Percentiles rank a stretch among this genome's conserved stretches.
These are phyloP conservation scores for Eolophus roseicapilla DNA, from an alignment of 2,113 vertebrate species.

Conservation along the genomic window DNA sequence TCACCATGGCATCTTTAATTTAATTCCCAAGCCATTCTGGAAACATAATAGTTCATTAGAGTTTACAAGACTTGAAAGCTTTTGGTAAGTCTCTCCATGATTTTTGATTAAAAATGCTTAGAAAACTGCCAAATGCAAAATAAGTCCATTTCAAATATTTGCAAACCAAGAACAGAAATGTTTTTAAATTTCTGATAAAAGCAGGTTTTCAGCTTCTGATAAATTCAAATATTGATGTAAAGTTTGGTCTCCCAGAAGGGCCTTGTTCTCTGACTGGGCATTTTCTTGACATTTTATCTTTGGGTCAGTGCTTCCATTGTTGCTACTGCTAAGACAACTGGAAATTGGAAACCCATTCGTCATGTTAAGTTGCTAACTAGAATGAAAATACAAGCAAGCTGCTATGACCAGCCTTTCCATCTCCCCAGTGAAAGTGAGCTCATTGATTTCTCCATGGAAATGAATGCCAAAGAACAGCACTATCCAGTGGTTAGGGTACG, in stretches of 20 bases:
- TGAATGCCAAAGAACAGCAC: not conserved
- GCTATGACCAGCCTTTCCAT: not conserved
- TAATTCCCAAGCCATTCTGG: not conserved
- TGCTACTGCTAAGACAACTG: constrained; percentile 8
- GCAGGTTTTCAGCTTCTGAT: not conserved
- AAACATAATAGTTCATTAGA: not conserved
- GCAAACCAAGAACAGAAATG: not conserved
- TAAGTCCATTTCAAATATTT: not conserved
- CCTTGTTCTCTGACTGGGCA: not conserved
- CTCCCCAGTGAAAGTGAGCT: not conserved
- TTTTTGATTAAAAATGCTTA: not conserved
- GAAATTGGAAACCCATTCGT: constrained; percentile 28
- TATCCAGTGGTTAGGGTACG: not conserved
- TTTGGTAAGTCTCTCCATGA: not conserved
- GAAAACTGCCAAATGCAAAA: not conserved
- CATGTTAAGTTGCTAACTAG: constrained; percentile 20
- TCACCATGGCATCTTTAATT: not conserved
- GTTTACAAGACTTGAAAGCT: not conserved
- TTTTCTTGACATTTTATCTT: constrained; percentile 7
- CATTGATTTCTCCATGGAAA: not conserved
- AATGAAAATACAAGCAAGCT: not conserved
- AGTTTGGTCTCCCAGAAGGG: not conserved
- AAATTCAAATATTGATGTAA: not conserved
- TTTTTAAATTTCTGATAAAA: not conserved
- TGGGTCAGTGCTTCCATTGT: not conserved